Evolutionary conservation across 2,113 vertebrate species (phyloP), one percentile per base, ranked within the genome.

Genomic region (Pterocles burchelli): DNA sequence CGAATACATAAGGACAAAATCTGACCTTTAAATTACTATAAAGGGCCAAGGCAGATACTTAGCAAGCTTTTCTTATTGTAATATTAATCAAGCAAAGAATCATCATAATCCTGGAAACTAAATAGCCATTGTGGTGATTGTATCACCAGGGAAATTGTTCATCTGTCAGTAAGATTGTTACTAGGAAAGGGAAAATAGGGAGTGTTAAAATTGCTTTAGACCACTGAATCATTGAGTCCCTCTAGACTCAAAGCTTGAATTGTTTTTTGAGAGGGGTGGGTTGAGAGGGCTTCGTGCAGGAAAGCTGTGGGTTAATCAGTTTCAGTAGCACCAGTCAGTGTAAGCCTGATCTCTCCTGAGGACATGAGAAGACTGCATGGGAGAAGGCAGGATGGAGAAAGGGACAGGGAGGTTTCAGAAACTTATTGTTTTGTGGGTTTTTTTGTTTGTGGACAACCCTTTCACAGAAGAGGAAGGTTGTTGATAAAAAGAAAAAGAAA

Each of bases 111-210:
- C 91, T 92, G 80, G 89, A 98, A 97, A 96, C 93, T 94, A 97
- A 98, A 96, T 97, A 97, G 83, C 70, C 88, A 94, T 92, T 96
- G 91, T 95, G 94, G 89, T 96, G 96, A 97, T 96, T 97, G 97
- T 97, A 97, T 98, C 97, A 97, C 95, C 87, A 97, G 98, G 97
- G 97, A 97, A 97, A 98, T 97, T 97, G 95, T 97, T 98, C 97
- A 90, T 98, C 94, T 90, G 94, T 97, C 96, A 94, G 73, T 95
- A 94, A 97, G 91, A 97, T 82, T 95, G 95, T 97, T 97, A 95
- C 91, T 94, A 96, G 96, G 83, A 97, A 96, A 94, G 82, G 76
- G 96, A 96, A 95, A 97, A 96, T 88, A 96, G 75, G 55, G 78
- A 95, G 74, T 95, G 92, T 97, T 97, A 94, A 97, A 97, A 98